Conservation (phyloP, 2,797 vertebrate species). For the Crocodylus rhombifer region DNA sequence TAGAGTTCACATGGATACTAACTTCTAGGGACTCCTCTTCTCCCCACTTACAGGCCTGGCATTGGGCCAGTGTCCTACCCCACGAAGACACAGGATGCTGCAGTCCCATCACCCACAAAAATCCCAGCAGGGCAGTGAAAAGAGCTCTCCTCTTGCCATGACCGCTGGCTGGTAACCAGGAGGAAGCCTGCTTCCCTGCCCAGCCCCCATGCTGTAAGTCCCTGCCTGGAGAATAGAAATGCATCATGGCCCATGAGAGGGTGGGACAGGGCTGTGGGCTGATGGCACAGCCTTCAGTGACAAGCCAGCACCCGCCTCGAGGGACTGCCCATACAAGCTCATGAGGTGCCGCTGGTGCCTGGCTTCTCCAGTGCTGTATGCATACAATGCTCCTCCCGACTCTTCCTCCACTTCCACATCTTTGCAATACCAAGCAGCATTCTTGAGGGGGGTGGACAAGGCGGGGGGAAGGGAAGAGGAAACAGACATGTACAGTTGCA, state of each 20-base stretch:
- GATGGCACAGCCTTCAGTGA: constrained; percentile 45
- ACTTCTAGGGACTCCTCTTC: background rate
- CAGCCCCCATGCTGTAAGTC: accelerated
- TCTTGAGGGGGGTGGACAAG: constrained; percentile 34
- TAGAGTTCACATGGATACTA: background rate
- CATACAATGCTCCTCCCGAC: constrained; percentile 56
- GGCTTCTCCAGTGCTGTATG: no score
- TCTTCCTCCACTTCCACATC: constrained; percentile 45
- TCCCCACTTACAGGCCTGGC: background rate
- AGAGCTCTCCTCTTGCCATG: no score
- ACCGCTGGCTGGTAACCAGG: no score
- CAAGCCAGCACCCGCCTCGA: constrained; percentile 80
- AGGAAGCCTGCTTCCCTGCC: background rate
- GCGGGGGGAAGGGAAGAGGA: constrained; percentile 72
- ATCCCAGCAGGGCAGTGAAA: no score
- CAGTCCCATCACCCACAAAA: no score
- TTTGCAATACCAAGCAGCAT: constrained; percentile 44
- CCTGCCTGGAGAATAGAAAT: background rate
- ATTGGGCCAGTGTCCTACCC: background rate
- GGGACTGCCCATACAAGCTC: no score
- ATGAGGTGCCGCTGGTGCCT: no score
- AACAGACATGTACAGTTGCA: constrained; percentile 76
- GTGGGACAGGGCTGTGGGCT: constrained; percentile 9
- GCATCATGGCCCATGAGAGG: background rate
- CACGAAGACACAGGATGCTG: no score